Conservation (phyloP, 2,888 invertebrate genomes). For the Gortyna flavago region DNA sequence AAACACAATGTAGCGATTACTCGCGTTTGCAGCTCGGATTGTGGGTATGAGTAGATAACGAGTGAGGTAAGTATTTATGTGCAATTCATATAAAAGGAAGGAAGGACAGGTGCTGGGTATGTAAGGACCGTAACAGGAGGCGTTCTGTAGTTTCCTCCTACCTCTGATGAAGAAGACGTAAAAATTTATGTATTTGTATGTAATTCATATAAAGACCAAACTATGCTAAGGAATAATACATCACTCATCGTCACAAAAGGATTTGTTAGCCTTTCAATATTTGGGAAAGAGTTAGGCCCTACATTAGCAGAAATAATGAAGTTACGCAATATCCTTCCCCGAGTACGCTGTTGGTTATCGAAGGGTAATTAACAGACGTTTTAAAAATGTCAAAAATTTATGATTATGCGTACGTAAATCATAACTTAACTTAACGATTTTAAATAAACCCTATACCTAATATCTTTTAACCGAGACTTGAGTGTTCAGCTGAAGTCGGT, state of each 20-base stretch:
- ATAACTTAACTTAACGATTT: background rate
- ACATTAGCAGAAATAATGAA: background rate
- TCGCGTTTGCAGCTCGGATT: conserved; percentile 28
- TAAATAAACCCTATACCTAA: background rate
- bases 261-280: background rate
- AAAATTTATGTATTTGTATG: background rate
- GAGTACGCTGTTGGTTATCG: background rate
- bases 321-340: background rate
- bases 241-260: background rate
- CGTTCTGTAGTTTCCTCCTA: background rate
- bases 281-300: background rate
- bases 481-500: conserved; percentile 1
- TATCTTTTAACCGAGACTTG: background rate
- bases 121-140: too few species aligned
- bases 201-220: background rate
- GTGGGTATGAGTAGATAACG: conserved; percentile 34
- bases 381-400: background rate
- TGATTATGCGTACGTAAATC: background rate
- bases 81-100: too few species aligned
- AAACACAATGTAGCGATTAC: conserved; percentile 53
- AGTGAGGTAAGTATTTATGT: conserved; percentile 19
- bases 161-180: too few species aligned
- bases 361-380: background rate
- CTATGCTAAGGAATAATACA: background rate
- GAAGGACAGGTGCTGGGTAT: too few species aligned